Percentiles rank a stretch among this genome's conserved stretches.
phyloP scores from a whole-genome alignment of 2,797 vertebrate species.

The Astyanax mexicanus region DNA sequence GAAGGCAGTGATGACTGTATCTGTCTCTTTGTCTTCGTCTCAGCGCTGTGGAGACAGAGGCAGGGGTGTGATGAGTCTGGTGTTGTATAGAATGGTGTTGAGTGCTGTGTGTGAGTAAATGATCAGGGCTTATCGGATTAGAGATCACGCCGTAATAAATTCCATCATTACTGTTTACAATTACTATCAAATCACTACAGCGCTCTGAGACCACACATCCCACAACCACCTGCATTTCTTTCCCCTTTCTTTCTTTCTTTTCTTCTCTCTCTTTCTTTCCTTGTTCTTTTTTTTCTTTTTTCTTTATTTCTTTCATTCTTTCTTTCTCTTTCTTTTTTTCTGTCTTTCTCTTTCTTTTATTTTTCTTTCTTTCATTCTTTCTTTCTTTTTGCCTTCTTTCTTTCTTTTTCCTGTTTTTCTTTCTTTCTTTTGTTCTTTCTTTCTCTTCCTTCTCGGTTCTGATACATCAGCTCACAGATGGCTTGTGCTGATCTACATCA shows the following conservation, averaged over 20 bases:
- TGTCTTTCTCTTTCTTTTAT: too few species aligned
- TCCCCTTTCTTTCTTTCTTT: slow-evolving; percentile 61
- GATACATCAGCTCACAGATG: too few species aligned
- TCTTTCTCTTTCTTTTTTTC: too few species aligned
- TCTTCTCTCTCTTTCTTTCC: slow-evolving; percentile 46
- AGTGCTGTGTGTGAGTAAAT: slow-evolving; percentile 67
- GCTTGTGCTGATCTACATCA: too few species aligned
- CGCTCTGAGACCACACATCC: slow-evolving; percentile 21
- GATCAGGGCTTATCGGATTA: slow-evolving; percentile 80
- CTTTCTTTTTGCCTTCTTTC: too few species aligned
- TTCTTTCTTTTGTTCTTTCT: too few species aligned
- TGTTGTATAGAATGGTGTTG: slow-evolving; percentile 55
- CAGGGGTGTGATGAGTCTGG: slow-evolving; percentile 46
- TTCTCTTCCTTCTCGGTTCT: too few species aligned
- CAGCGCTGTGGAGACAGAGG: slow-evolving; percentile 49
- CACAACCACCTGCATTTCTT: slow-evolving; percentile 71
- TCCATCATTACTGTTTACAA: slow-evolving; percentile 72
- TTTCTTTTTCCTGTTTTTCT: too few species aligned
- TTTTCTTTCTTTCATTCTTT: too few species aligned
- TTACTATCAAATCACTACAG: slow-evolving; percentile 51
- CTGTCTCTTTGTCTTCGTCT: slow-evolving; percentile 73
- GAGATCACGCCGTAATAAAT: slow-evolving; percentile 77
- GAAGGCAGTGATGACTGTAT: slow-evolving; percentile 70
- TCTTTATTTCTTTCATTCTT: too few species aligned
- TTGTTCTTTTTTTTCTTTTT: slow-evolving; percentile 37